Conservation (phyloP, 2,113 vertebrate species). For the Psilopsiagon aymara region DNA sequence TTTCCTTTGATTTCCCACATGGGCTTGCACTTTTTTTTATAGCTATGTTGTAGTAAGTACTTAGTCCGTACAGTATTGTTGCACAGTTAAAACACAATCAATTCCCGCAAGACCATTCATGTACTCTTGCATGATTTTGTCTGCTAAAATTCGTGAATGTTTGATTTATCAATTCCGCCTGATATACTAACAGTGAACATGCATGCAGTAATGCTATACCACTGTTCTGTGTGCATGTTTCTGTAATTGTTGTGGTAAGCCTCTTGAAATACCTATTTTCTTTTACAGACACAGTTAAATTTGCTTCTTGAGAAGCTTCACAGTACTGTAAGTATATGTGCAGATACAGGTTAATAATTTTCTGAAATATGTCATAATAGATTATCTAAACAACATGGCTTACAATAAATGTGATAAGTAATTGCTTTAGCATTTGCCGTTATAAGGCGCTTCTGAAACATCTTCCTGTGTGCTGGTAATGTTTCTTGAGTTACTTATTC, state of each 20-base stretch:
- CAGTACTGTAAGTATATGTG: conserved; percentile 88
- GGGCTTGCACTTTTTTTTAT: neutral
- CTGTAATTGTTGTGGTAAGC: neutral
- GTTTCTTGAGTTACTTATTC: neutral
- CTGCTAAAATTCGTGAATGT: neutral
- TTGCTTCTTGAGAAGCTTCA: conserved; percentile 95
- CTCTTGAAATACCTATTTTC: conserved; percentile 20
- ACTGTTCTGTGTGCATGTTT: neutral
- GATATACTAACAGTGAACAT: neutral
- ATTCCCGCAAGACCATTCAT: neutral
- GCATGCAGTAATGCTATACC: neutral
- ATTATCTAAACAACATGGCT: neutral
- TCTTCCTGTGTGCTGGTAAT: neutral
- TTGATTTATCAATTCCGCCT: neutral
- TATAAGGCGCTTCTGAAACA: neutral
- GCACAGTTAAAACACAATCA: neutral
- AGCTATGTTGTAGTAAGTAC: neutral
- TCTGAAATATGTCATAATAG: neutral
- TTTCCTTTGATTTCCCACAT: neutral
- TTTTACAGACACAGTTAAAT: conserved; percentile 92
- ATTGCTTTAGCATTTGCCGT: neutral
- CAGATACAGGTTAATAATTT: neutral
- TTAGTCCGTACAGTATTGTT: neutral
- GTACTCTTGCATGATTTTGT: conserved; percentile 54
- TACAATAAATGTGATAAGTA: neutral